These are phyloP conservation scores for Malurus cyaneus DNA, from an alignment of 2,113 vertebrate species.

Conservation along the genomic window DNA sequence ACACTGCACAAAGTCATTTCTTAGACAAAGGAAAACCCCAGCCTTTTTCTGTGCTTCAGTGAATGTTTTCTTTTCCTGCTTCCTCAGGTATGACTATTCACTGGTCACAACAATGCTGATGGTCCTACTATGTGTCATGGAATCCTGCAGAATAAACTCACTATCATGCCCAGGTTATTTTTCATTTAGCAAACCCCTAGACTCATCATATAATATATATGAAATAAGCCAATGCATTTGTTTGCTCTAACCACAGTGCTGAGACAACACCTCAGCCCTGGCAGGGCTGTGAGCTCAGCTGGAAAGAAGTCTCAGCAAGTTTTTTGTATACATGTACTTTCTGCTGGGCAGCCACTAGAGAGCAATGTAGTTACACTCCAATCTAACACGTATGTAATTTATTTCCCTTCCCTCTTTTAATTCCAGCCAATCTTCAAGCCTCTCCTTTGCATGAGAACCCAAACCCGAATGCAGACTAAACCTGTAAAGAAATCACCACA, in stretches of 20 bases:
- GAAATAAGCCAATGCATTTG: not conserved
- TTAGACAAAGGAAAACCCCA: not conserved
- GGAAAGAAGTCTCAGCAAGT: not conserved
- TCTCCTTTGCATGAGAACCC: not conserved
- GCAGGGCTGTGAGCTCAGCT: not conserved
- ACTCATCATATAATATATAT: not conserved
- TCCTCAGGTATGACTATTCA: not conserved
- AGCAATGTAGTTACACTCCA: constrained; percentile 28
- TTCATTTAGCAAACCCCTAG: not conserved
- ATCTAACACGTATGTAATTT: not conserved
- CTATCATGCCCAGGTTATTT: not conserved
- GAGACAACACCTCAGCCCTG: not conserved
- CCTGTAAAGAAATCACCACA: not conserved
- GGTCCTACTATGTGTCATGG: not conserved
- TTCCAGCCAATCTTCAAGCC: not conserved
- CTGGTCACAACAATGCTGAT: rapidly evolving
- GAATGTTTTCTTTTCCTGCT: not conserved
- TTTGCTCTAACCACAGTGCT: not conserved
- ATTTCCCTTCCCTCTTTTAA: not conserved
- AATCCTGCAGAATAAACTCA: not conserved
- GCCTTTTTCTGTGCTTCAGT: not conserved
- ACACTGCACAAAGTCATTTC: not conserved
- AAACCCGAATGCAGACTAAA: not conserved
- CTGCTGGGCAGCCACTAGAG: constrained; percentile 49
- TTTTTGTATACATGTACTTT: not conserved